These are phyloP conservation scores for Malurus leucopterus DNA, from an alignment of 2,797 vertebrate genomes.

Conservation along the genomic window DNA sequence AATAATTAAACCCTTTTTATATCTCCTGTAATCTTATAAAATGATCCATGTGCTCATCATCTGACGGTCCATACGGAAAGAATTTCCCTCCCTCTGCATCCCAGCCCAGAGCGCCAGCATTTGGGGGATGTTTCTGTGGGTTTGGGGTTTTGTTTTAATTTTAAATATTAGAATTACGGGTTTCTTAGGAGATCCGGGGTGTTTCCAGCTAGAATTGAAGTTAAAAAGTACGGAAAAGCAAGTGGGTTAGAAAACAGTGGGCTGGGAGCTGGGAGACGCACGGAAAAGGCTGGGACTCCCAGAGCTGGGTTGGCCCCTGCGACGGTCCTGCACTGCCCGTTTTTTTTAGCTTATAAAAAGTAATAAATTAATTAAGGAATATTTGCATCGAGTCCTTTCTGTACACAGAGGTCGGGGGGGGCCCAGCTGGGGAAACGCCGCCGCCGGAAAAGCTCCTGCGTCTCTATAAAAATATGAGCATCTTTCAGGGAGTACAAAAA, in stretches of 20 bases:
- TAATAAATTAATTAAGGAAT: constrained; percentile 81
- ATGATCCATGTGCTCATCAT: not conserved
- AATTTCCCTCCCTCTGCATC: not conserved
- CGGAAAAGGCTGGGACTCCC: not conserved
- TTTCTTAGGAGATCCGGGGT: not conserved
- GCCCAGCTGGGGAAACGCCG: not conserved
- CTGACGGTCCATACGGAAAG: not conserved
- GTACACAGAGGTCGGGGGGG: constrained; percentile 46
- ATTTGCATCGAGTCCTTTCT: constrained; percentile 57
- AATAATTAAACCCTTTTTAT: not conserved
- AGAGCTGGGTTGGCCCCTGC: not conserved
- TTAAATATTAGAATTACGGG: not conserved
- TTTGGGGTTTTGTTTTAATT: not conserved
- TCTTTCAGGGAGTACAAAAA: constrained; percentile 35
- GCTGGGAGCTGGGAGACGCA: not conserved
- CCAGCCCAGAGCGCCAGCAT: not conserved
- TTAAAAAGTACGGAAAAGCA: not conserved
- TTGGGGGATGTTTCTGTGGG: not conserved
- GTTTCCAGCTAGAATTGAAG: not conserved
- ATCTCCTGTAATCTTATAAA: accelerated
- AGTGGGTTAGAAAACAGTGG: not conserved
- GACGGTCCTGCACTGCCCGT: not conserved
- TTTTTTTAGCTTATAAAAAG: constrained; percentile 72
- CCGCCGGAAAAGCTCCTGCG: not conserved
- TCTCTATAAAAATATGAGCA: constrained; percentile 34